Evolutionary conservation across 2,888 invertebrate species (phyloP).

Genomic region (Perizoma affinitatum): DNA sequence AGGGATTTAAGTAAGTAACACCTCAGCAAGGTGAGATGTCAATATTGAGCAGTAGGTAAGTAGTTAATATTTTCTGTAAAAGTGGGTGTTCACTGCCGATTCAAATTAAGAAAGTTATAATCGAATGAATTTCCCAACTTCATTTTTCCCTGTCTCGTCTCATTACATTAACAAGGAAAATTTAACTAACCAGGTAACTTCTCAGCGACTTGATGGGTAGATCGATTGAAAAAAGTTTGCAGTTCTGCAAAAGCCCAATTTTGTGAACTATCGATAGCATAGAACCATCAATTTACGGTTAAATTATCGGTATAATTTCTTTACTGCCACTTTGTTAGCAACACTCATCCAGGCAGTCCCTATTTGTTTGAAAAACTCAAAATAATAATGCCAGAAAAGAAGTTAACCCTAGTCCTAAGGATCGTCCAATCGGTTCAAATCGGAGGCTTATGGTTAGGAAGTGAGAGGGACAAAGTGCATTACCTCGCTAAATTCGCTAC

Average conservation of each 20-base stretch:
- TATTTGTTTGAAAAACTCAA: not conserved
- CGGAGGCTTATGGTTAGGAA: conserved; percentile 47
- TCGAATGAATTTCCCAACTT: conserved; percentile 5
- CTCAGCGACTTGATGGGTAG: too few relatives aligned
- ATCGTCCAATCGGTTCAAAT: conserved; percentile 37
- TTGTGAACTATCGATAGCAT: conserved; percentile 8
- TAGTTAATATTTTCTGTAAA: too few relatives aligned
- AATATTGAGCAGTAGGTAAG: too few relatives aligned
- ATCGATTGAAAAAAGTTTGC: not conserved
- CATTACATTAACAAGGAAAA: not conserved
- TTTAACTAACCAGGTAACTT: too few relatives aligned
- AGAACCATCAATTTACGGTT: conserved; percentile 6
- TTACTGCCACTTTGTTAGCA: not conserved
- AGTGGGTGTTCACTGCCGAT: too few relatives aligned
- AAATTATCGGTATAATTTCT: conserved; percentile 4
- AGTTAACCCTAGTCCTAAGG: conserved; percentile 16
- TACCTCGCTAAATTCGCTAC: conserved; percentile 46
- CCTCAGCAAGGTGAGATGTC: too few relatives aligned
- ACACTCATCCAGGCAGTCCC: not conserved
- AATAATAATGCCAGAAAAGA: conserved; percentile 12
- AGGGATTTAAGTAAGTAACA: too few relatives aligned
- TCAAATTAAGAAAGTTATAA: too few relatives aligned
- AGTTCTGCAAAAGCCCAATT: not conserved
- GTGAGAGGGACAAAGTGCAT: conserved; percentile 37
- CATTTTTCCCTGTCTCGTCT: conserved; percentile 6